Evolutionary conservation across 2,888 invertebrate species (phyloP).

Genomic region (Ochropleura plecta): DNA sequence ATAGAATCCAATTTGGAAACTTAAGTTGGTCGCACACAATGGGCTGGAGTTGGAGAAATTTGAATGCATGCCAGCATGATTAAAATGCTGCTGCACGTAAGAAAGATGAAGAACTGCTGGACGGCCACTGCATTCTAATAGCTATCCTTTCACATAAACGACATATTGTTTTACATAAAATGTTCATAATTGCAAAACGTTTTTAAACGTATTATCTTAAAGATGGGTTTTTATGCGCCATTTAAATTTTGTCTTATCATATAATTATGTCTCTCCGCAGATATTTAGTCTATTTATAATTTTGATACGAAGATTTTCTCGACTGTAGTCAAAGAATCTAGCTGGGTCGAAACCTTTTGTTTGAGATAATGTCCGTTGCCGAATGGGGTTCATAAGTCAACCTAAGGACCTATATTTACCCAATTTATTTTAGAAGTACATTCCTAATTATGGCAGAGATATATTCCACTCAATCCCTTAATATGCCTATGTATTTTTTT

Average conservation of each 20-base stretch:
- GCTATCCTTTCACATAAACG: conserved; percentile 13
- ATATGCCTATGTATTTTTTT: too few species aligned
- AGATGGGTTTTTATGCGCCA: not conserved
- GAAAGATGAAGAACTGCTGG: conserved; percentile 37
- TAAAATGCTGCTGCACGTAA: conserved; percentile 53
- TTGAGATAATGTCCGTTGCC: conserved; percentile 10
- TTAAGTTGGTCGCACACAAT: conserved; percentile 47
- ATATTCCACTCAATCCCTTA: not conserved
- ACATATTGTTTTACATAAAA: conserved; percentile 28
- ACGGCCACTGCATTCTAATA: conserved; percentile 37
- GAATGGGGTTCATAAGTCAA: not conserved
- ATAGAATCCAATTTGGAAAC: conserved; percentile 48
- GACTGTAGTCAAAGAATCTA: not conserved
- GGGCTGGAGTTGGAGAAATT: not conserved
- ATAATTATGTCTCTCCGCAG: not conserved
- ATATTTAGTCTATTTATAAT: not conserved
- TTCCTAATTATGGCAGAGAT: too few species aligned
- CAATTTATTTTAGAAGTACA: not conserved
- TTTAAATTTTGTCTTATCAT: not conserved
- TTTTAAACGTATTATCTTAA: not conserved
- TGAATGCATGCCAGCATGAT: conserved; percentile 54
- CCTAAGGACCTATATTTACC: not conserved
- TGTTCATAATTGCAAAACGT: conserved; percentile 6
- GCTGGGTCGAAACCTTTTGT: not conserved
- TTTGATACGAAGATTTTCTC: not conserved